Evolutionary conservation across 2,797 vertebrate species (phyloP).

Genomic region (Parambassis ranga): DNA sequence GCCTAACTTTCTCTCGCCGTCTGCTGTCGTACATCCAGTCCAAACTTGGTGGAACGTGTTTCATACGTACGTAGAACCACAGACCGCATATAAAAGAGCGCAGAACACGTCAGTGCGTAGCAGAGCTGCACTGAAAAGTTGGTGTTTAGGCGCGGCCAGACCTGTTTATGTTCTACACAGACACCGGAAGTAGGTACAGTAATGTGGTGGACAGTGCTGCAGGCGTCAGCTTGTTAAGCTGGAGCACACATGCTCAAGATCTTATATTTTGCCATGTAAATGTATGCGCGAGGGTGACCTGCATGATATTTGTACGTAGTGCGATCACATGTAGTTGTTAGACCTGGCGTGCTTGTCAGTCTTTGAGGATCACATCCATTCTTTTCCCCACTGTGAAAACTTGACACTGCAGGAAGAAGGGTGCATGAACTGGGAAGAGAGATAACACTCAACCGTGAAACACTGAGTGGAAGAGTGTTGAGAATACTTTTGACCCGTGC

Average conservation of each 20-base stretch:
- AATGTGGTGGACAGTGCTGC: not conserved
- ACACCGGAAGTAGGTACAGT: not conserved
- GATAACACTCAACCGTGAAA: constrained; percentile 12
- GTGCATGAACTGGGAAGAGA: constrained; percentile 29
- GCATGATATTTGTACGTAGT: too few relatives aligned
- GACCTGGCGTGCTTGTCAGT: too few relatives aligned
- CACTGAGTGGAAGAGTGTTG: too few relatives aligned
- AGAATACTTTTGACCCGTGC: not conserved
- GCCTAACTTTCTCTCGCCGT: not conserved
- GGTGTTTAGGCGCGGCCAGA: constrained; percentile 18
- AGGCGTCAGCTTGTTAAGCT: too few relatives aligned
- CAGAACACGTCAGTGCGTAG: not conserved
- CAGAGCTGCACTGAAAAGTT: not conserved
- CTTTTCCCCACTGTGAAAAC: not conserved
- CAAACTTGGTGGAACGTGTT: not conserved
- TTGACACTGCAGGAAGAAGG: constrained; percentile 4
- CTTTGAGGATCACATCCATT: not conserved
- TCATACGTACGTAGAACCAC: too few relatives aligned
- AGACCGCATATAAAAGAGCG: not conserved
- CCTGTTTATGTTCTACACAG: not conserved
- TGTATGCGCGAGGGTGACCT: too few relatives aligned
- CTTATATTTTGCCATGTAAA: too few relatives aligned
- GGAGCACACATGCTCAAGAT: too few relatives aligned
- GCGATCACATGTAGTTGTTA: too few relatives aligned
- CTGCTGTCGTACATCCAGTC: not conserved